phyloP scores from a whole-genome alignment of 2,888 invertebrate genomes.

The Mamestra brassicae region DNA sequence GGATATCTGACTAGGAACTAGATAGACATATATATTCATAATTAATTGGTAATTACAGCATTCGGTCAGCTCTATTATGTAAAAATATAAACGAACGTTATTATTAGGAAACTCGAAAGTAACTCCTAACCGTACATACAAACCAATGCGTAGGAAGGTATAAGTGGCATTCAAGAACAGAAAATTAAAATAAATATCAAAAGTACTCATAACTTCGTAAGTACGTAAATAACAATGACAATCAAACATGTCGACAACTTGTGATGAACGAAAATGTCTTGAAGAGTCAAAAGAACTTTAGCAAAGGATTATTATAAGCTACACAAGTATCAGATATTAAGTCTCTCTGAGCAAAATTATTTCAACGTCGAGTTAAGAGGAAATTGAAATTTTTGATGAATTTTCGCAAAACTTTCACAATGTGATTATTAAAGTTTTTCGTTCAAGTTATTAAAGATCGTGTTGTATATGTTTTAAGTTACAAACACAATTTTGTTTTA shows the following conservation, averaged over 20 bases:
- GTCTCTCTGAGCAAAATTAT: conserved; percentile 27
- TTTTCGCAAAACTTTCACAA: conserved; percentile 35
- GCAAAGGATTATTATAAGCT: conserved; percentile 42
- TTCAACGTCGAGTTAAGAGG: conserved; percentile 19
- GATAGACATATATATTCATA: no score
- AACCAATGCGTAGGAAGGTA: background rate
- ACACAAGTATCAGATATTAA: conserved; percentile 28
- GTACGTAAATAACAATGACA: conserved; percentile 31
- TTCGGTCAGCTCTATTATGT: no score
- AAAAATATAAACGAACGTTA: no score
- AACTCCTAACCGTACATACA: background rate
- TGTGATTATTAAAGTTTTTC: conserved; percentile 21
- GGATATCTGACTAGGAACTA: no score
- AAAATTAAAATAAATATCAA: conserved; percentile 23
- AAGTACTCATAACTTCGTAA: conserved; percentile 6
- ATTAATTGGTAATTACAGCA: no score
- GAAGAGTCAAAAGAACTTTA: conserved; percentile 16
- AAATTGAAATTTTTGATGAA: conserved; percentile 55
- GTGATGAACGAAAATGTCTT: conserved; percentile 21
- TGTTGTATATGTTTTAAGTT: background rate
- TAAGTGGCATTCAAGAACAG: background rate
- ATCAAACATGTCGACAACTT: conserved; percentile 25
- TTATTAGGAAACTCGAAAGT: background rate
- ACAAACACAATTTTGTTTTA: no score
- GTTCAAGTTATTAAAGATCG: conserved; percentile 2